Base-by-base conservation (phyloP, 2,888 invertebrate species). In the Pocota personata region DNA sequence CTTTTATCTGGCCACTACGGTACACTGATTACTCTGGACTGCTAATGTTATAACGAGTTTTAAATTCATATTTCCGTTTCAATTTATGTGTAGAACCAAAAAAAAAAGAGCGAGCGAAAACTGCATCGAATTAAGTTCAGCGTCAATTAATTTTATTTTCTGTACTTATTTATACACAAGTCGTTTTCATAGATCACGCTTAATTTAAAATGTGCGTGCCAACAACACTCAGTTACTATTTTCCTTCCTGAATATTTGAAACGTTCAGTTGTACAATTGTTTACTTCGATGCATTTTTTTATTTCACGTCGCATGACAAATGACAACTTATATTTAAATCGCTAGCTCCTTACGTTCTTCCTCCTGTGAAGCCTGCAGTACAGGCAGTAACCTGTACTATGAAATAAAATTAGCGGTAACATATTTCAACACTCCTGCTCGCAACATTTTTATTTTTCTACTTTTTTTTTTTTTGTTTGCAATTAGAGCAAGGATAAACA, bases 401-500 rank as follows among this genome's bases (percentile, higher is more conserved):
- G 19, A 57, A 79, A 83, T 83, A 64, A 69, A 84, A 84, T 84
- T 84, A 84, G 79, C 79, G 79, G 60, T 35, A 43, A 73, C 75
- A 84, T 84, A 84, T 79, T 69, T 75, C 73, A 75, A 79, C 83
- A 79, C 69, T 73, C 24, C 40, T 58, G 50, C 46, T 67, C 19
- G 30, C n/a, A 69, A 50, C 21, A 12, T 19, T 10, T 69, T 69
- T 60, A 10, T 43, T 27, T 71, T 24, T 60, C 52, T 66, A 27
- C 8, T 32, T 27, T 50, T 30, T 30, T 40, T 16, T 72, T 67
- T 48, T 55, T 64, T 71, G 55, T 64, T 57, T 71, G 75, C 80
- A 84, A 84, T 84, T 84, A 71, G 84, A 84, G 84, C 84, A 84
- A 84, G 79, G 84, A 84, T 84, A 84, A 79, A 79, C 64, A 69